These are phyloP conservation scores for Chymomyza amoena DNA, from an alignment of 2,888 invertebrate genomes.

Conservation along the genomic window DNA sequence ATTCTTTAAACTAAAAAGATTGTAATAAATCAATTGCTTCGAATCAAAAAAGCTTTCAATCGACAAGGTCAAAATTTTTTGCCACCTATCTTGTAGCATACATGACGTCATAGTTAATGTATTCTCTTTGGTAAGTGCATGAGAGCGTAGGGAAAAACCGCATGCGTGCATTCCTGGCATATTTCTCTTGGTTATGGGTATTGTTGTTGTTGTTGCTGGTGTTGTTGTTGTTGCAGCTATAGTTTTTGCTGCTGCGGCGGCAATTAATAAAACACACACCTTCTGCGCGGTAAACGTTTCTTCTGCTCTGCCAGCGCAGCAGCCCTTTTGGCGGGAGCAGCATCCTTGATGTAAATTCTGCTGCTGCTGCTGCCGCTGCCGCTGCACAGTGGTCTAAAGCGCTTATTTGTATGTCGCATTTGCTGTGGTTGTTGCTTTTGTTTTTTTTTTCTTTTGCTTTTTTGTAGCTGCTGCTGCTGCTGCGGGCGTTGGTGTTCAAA, in stretches of 20 bases:
- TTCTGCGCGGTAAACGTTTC: conserved; percentile 50
- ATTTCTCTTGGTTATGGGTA: conserved; percentile 39
- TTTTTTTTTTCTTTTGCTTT: background rate
- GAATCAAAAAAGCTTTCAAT: no score
- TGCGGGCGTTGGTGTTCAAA: conserved; percentile 33
- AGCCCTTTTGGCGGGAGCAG: background rate
- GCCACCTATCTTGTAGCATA: background rate
- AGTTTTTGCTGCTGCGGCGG: conserved; percentile 48
- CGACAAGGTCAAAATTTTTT: no score
- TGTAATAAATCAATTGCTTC: no score
- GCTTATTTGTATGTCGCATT: conserved; percentile 55
- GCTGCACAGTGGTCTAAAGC: conserved; percentile 68
- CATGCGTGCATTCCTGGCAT: conserved; percentile 72
- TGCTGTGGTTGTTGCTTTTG: background rate
- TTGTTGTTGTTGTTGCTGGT: conserved; percentile 6
- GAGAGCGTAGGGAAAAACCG: conserved; percentile 33
- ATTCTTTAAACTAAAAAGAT: no score
- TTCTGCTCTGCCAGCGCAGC: background rate
- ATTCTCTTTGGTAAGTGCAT: background rate
- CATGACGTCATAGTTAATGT: background rate
- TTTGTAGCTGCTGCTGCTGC: conserved; percentile 18
- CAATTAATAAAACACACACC: conserved; percentile 71
- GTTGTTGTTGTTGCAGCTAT: conserved; percentile 23
- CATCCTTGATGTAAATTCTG: conserved; percentile 8
- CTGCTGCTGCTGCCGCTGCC: background rate